Base-by-base conservation (phyloP, 2,888 invertebrate species). In the Athalia circularis region DNA sequence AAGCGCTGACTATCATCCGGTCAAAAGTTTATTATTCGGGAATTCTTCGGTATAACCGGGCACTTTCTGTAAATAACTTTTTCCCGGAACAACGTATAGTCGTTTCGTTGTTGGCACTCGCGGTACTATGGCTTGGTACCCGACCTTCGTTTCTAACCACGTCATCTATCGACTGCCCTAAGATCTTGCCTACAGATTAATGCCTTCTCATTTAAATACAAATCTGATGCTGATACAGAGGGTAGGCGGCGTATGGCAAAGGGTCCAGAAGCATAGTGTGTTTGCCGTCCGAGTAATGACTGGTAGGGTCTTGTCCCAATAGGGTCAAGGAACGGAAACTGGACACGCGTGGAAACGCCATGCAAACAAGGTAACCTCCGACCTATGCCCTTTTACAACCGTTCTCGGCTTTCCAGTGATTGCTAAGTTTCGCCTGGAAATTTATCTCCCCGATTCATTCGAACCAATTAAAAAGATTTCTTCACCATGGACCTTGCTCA, bases 151-250 rank as follows among this genome's bases (percentile, higher is more conserved):
- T 68, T 8, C 43, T 5, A 43, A 9, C 57, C 45, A 57, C 70
- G 43, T 43, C 15, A 9, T 59, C 47, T 57, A 70, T 57, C 43
- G 70, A 43, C 52, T n/a, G 50, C 57, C 45, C 70, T 70, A 59
- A 52, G 70, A 70, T 70, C 57, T 70, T 59, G 70, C 87, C 84
- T 83, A 83, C 83, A 85, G 87, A 88, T 88, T 90, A 89, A 90
- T 89, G 88, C 88, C 85, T 84, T 86, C 90, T 90, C 90, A 90
- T 90, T 90, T 90, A 89, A 90, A 90, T 90, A 90, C 88, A 90
- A 89, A 90, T 90, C 89, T 90, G 87, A 85, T 87, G 86, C 86
- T 88, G 88, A 90, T 89, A 89, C 88, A 87, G 84, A 84, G 83
- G 87, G 86, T 82, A 80, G 81, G 80, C 74, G 77, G 80, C 79